Evolutionary conservation across 1,140 invertebrate genomes (phyloP), one percentile per base, ranked within the genome.

Genomic region (silkworm (Bombyx mori)): DNA sequence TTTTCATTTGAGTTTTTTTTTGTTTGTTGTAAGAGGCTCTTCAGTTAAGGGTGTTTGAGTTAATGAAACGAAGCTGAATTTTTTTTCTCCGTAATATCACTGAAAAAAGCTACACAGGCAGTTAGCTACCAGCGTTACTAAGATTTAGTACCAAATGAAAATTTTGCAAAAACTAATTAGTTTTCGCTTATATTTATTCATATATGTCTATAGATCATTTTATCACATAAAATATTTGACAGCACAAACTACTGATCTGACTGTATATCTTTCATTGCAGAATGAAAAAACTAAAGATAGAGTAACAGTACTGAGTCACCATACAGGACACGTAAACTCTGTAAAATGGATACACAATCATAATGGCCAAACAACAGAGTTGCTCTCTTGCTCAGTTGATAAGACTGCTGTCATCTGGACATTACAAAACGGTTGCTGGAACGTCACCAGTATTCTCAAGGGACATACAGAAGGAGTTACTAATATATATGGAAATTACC

Each of bases 361-460:
- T 56, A 63, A 86, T 46, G 26, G 26, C 26, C 59, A 65, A 18
- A 61, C 66, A 44, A 85, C 73, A 45, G 91, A 94, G 77, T 74
- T 96, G 9, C 71, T 97, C 7, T 95, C 95, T 22, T 92, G 91
- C 3, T 94, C 94, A 1, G 89, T 91, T 44, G 96, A 97, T 79
- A 91, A 90, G 54, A 92, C 91, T 49, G 92, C 91, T 35, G 90
- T 93, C 65, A 79, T 97, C 50, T 97, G 95, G 95, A 86, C 80
- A n/a, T 69, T 89, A 50, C 69, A 74, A 43, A 70, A 72, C 57
- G 70, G 72, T 9, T 43, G 52, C 26, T 86, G 67, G 73, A 90
- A 85, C 64, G 66, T 75, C 42, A 79, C 79, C 10, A 73, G 78
- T 18, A 65, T 75, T 6, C 70, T 94, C 2, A 71, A 76, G 56